Percentiles rank a stretch among this genome's conserved stretches.
phyloP scores from a whole-genome alignment of 2,113 vertebrate species.

The Apeltes quadracus region DNA sequence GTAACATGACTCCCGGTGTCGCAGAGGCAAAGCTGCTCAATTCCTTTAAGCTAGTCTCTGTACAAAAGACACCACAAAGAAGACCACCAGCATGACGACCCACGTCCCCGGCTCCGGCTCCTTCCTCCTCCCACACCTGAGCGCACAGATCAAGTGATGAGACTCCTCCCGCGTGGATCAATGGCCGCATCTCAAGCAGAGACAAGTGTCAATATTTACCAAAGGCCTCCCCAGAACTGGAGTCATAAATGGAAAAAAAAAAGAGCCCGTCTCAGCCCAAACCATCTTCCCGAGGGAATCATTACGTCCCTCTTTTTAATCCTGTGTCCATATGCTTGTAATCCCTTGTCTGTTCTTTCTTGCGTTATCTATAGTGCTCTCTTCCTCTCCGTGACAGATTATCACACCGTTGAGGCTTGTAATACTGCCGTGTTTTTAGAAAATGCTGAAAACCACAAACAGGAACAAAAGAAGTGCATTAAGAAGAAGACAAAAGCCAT shows the following conservation, averaged over 20 bases:
- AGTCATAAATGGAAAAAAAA: conserved; percentile 77
- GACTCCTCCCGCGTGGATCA: conserved; percentile 69
- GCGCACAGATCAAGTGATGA: conserved; percentile 77
- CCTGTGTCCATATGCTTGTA: conserved; percentile 71
- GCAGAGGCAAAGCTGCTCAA: conserved; percentile 37
- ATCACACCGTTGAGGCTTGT: conserved; percentile 57
- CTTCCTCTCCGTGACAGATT: conserved; percentile 57
- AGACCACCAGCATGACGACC: conserved; percentile 63
- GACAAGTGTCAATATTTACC: conserved; percentile 79
- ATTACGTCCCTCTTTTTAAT: conserved; percentile 75
- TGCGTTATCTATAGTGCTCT: conserved; percentile 41
- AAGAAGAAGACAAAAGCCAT: conserved; percentile 47
- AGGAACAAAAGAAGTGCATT: conserved; percentile 11
- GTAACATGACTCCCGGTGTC: conserved; percentile 71
- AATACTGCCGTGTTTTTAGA: conserved; percentile 29
- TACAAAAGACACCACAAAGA: conserved; percentile 44
- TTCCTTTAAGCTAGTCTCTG: conserved; percentile 31
- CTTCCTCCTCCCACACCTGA: conserved; percentile 75
- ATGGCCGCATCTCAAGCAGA: conserved; percentile 71
- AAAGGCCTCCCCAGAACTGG: conserved; percentile 72
- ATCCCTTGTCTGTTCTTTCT: conserved; percentile 66
- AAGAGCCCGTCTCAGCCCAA: conserved; percentile 80
- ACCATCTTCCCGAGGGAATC: conserved; percentile 72
- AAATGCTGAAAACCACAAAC: conserved; percentile 23
- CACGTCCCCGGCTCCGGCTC: conserved; percentile 58